phyloP scores from a whole-genome alignment of 2,797 vertebrate species.

The Merluccius polli region DNA sequence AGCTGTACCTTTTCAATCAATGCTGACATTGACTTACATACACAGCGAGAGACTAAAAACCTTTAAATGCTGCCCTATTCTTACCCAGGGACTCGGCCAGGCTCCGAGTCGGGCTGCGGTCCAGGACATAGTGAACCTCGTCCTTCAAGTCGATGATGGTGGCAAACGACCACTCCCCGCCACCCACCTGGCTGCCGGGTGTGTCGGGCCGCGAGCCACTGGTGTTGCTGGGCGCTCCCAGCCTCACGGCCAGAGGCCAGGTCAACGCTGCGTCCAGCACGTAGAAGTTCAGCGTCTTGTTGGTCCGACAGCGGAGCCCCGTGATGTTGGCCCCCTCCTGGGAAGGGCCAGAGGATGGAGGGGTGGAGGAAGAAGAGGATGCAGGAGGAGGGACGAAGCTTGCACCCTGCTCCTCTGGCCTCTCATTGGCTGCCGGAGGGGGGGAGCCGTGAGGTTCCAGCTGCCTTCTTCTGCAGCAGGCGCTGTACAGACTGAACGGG shows the following conservation, averaged over 20 bases:
- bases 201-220: conserved; percentile 29
- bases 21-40: neutral
- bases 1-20: neutral
- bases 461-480: conserved; percentile 83
- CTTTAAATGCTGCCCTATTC: conserved; percentile 6
- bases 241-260: conserved; percentile 85
- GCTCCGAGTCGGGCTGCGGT: conserved; percentile 69
- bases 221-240: conserved; percentile 75
- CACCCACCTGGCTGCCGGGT: neutral
- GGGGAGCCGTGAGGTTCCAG: conserved; percentile 59
- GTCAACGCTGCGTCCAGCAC: conserved; percentile 86
- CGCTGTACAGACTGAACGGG: conserved; percentile 83
- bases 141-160: conserved; percentile 88
- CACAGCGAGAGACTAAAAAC: neutral
- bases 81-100: conserved; percentile 81
- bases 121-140: conserved; percentile 88
- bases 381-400: neutral
- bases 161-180: conserved; percentile 72
- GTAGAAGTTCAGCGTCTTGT: conserved; percentile 94
- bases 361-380: neutral
- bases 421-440: conserved; percentile 62
- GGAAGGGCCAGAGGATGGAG: conserved; percentile 21
- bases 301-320: conserved; percentile 89
- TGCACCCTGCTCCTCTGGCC: conserved; percentile 9
- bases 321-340: conserved; percentile 63